Evolutionary conservation across 2,888 invertebrate species (phyloP).

Genomic region (Bombylius major): DNA sequence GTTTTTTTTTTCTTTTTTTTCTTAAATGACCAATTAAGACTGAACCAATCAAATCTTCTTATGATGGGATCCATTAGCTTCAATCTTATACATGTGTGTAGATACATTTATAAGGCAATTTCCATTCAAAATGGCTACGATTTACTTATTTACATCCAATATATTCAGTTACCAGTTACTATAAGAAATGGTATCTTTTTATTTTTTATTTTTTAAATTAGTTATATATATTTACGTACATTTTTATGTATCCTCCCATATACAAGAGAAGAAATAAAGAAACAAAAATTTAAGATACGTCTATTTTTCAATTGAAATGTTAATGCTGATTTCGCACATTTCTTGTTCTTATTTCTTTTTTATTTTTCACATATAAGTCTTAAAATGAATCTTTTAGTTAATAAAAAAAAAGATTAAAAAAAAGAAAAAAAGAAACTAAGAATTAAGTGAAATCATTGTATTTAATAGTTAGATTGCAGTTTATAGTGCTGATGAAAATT

Average conservation of each 20-base stretch:
- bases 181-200: too few relatives aligned
- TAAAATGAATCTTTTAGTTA: too few relatives aligned
- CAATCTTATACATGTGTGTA: not conserved
- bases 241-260: not conserved
- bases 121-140: conserved; percentile 6
- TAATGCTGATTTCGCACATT: not conserved
- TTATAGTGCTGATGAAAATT: too few relatives aligned
- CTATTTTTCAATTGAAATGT: not conserved
- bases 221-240: not conserved
- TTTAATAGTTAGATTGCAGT: too few relatives aligned
- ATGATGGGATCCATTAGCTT: not conserved
- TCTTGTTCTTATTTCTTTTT: not conserved
- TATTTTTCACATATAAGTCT: too few relatives aligned
- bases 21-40: conserved; percentile 7
- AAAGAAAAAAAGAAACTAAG: too few relatives aligned
- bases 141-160: too few relatives aligned
- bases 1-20: not conserved
- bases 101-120: not conserved
- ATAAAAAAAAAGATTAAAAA: not conserved
- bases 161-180: too few relatives aligned
- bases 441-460: too few relatives aligned
- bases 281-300: too few relatives aligned
- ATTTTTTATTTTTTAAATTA: too few relatives aligned
- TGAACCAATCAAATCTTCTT: conserved; percentile 4
- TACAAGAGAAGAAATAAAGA: too few relatives aligned